Evolutionary conservation across 2,797 vertebrate species (phyloP), one percentile per base, ranked within the genome.

Genomic region (Chromis chromis): DNA sequence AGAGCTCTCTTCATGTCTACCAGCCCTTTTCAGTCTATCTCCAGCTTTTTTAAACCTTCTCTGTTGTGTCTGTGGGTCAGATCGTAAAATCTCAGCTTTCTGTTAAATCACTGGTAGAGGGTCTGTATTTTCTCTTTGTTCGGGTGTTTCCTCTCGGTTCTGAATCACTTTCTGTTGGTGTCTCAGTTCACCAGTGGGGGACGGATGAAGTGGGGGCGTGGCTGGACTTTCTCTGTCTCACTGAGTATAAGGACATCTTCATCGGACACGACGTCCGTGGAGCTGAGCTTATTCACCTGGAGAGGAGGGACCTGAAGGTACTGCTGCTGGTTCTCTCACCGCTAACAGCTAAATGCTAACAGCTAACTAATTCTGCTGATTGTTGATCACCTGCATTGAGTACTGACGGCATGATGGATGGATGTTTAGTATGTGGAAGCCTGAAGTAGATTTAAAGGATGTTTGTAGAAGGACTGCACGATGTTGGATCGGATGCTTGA

Each of bases 251-350:
- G 88, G 98, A 99, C 93, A 97, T 96, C 94, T 99, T 99, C 89
- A 96, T 91, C n/a, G 93, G 97, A 27, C 97, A 99, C 22, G 98
- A 99, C 70, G 94, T 99, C 92, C 96, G 96, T 50, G 98, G 98
- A 73, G 95, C 97, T 4, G 98, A 99, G 93, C 96, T 99, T 82
- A 94, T 98, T 86, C 96, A 97, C 83, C 96, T 99, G 91, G 98
- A 99, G 94, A 96, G 98, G 90, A 95, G 97, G 88, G 98, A 99
- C 95, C 96, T 99, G 86, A 99, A 99, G 97, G 98, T 99, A 96
- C 68, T 0, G 0, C 33, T 0, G 21, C 40, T 1, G 12, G 27
- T 55, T 36, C 11, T 6, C 55, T 69, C 54, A 33, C 31, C 1
- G 36, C 40, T 72, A n/a, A 19, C 44, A 5, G 5, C 46, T 46